Evolutionary conservation across 1,140 invertebrate species (phyloP).

Genomic region (Meloidogyne floridensis): DNA sequence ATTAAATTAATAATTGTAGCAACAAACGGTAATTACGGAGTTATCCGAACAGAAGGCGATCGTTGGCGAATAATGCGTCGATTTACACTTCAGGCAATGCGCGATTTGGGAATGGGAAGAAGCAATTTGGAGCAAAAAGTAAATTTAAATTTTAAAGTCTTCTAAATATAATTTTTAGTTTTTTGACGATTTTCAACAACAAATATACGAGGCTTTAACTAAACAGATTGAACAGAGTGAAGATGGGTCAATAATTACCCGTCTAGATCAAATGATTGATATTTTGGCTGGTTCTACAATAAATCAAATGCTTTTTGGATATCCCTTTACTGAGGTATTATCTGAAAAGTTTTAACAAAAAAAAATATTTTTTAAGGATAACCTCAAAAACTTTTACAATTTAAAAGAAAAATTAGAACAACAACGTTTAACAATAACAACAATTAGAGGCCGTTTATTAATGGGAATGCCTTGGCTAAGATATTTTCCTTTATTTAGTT

Average conservation of each 20-base stretch:
- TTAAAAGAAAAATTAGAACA: constrained; percentile 23
- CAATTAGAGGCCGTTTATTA: constrained; percentile 12
- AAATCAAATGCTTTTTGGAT: constrained; percentile 33
- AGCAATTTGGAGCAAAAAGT: constrained; percentile 34
- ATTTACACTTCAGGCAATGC: constrained; percentile 39
- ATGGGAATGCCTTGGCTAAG: constrained; percentile 25
- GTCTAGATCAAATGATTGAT: constrained; percentile 12
- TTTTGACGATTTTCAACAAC: constrained; percentile 21
- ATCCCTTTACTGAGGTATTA: constrained; percentile 23
- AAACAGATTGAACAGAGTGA: not conserved
- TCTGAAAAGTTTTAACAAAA: too few species aligned
- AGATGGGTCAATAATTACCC: not conserved
- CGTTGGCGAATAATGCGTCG: constrained; percentile 32
- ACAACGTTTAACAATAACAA: not conserved
- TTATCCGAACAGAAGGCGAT: constrained; percentile 42
- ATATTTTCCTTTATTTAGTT: constrained; percentile 27
- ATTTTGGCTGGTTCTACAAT: constrained; percentile 31
- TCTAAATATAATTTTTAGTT: constrained; percentile 7
- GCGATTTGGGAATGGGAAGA: constrained; percentile 39
- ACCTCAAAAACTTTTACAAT: constrained; percentile 4
- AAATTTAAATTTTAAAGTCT: not conserved
- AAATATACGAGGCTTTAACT: not conserved
- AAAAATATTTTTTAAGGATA: constrained; percentile 2
- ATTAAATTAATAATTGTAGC: not conserved
- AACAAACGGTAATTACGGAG: constrained; percentile 26